Evolutionary conservation across 2,113 vertebrate genomes (phyloP).

Genomic region (Megaceryle torquata): DNA sequence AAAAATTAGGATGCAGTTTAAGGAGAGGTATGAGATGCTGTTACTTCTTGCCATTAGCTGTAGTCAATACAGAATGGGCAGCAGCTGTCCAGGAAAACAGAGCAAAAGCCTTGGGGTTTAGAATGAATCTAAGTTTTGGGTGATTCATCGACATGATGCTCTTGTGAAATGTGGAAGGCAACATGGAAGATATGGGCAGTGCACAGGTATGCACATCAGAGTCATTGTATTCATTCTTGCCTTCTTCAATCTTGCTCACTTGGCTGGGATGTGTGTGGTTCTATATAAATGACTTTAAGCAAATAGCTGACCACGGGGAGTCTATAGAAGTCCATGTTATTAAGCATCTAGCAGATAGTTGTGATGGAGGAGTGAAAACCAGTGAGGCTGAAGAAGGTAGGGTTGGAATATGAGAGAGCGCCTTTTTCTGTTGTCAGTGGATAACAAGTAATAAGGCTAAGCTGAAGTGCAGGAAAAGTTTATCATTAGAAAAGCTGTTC

Average conservation of each 20-base stretch:
- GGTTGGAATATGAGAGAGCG: fast-evolving
- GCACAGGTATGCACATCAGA: fast-evolving
- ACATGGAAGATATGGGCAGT: fast-evolving
- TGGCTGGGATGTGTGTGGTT: fast-evolving
- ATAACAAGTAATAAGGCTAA: background rate
- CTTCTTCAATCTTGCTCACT: no score
- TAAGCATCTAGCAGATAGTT: background rate
- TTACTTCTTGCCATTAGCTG: background rate
- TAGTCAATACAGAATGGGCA: background rate
- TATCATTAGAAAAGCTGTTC: background rate
- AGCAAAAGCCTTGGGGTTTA: background rate
- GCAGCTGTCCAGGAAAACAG: background rate
- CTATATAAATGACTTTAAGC: background rate
- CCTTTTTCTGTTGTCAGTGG: background rate
- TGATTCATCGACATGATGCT: fast-evolving
- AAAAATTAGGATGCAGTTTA: background rate
- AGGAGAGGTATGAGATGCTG: background rate
- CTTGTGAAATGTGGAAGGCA: background rate
- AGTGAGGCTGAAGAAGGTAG: background rate
- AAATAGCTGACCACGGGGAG: background rate
- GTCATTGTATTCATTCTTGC: no score
- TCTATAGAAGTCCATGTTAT: background rate
- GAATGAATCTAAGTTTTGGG: background rate
- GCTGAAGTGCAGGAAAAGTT: background rate
- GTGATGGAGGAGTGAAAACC: background rate